A percentile compares a stretch with the other conserved stretches of the same genome.
Evolutionary conservation across 1,140 invertebrate species (phyloP).

Genomic region (Nasonia longicornis): DNA sequence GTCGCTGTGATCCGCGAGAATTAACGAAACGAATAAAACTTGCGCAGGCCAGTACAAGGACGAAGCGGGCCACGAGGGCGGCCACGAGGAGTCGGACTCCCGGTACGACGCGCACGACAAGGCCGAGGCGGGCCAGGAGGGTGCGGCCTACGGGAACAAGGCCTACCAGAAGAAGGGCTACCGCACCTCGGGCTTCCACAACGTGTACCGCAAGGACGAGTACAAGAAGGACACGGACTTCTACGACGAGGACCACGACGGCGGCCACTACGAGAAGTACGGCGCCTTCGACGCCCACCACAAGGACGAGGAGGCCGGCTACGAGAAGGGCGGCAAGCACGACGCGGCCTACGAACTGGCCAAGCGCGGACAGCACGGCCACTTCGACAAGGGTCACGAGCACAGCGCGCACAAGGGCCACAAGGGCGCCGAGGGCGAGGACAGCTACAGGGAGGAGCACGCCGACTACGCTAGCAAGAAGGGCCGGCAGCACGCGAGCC

Average conservation of each 20-base stretch:
- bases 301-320: constrained; percentile 64
- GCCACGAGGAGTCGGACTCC: constrained; percentile 74
- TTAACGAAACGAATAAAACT: too few species aligned
- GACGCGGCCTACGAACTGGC: constrained; percentile 67
- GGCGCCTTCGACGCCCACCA: constrained; percentile 67
- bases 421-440: constrained; percentile 62
- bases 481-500: constrained; percentile 58
- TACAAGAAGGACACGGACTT: constrained; percentile 81
- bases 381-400: constrained; percentile 66
- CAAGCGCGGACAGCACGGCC: constrained; percentile 64
- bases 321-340: constrained; percentile 68
- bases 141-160: constrained; percentile 73
- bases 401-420: constrained; percentile 64
- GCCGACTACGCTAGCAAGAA: constrained; percentile 63
- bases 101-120: constrained; percentile 77
- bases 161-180: constrained; percentile 77
- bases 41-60: constrained; percentile 69
- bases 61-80: constrained; percentile 75
- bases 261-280: constrained; percentile 73
- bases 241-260: constrained; percentile 77
- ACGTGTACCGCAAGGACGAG: constrained; percentile 80
- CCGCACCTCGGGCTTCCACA: constrained; percentile 78
- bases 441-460: constrained; percentile 61
- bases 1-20: too few species aligned
- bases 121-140: constrained; percentile 76